Evolutionary conservation across 2,888 invertebrate genomes (phyloP).

Genomic region (Beris chalybata): DNA sequence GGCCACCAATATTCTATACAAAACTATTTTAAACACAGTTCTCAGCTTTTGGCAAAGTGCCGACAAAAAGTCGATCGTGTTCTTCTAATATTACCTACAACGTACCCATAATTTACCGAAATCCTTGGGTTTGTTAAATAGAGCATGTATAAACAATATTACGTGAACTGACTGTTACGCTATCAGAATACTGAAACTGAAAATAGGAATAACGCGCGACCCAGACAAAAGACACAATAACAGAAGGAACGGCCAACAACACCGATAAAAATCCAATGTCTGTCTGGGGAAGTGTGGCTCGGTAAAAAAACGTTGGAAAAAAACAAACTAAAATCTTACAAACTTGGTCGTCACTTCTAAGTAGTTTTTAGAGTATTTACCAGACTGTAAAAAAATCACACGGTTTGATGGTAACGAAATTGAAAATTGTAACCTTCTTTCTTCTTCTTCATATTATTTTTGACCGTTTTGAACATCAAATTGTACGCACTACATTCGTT

Average conservation of each 20-base stretch:
- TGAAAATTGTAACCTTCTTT: conserved; percentile 22
- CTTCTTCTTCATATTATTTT: conserved; percentile 3
- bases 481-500: not conserved
- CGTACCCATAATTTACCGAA: not conserved
- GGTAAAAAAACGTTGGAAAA: too few species aligned
- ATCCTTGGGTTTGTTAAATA: conserved; percentile 38
- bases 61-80: conserved; percentile 27
- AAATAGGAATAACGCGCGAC: conserved; percentile 23
- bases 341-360: too few species aligned
- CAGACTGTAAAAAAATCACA: conserved; percentile 35
- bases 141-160: conserved; percentile 38
- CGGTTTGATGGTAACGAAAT: conserved; percentile 34
- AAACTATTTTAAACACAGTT: not conserved
- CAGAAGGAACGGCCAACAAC: not conserved
- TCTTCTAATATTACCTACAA: not conserved
- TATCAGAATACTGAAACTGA: conserved; percentile 35
- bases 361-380: conserved; percentile 20
- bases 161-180: conserved; percentile 38
- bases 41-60: conserved; percentile 34
- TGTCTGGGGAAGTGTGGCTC: too few species aligned
- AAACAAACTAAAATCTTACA: too few species aligned
- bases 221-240: conserved; percentile 17
- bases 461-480: not conserved
- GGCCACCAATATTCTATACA: too few species aligned
- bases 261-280: not conserved